Evolutionary conservation across 2,888 invertebrate species (phyloP), one percentile per base, ranked within the genome.

Genomic region (Amphiduros pacificus): DNA sequence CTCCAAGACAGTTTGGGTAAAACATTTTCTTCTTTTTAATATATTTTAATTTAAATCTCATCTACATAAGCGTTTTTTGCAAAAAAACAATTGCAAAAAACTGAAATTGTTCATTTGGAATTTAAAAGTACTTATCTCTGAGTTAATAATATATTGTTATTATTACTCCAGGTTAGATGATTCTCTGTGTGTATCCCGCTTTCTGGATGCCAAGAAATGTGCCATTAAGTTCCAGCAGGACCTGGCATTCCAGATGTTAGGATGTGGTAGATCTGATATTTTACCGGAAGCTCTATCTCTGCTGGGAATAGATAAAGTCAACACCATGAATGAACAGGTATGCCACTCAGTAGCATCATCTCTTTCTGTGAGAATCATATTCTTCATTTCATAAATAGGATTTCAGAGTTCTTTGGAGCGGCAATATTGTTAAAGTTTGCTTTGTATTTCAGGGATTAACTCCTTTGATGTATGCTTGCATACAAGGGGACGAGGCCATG

Each of bases 381-480:
- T 17, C 44, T 44, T 5, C 44, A 44, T 44, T 11, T 44, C 5
- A 5, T 9, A 44, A 44, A 4, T 9, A 44, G n/a, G 44, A 44
- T 4, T 20, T 5, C 22, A n/a, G 4, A 44, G n/a, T 5, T 5
- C n/a, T 11, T 44, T 44, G n/a, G 4, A 44, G 44, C 6, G 44
- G 4, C 9, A 36, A 36, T 36, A 36, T 11, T 36, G 11, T 11
- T 36, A 17, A 36, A 11, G 9, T 36, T 11, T 20, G 5, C 22
- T 44, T 44, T 44, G n/a, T 50, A 27, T 29, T 50, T 28, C 59
- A 69, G 4, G 93, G 93, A 0, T 86, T 93, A 61, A 91, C 92
- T 0, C 91, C 91, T 0, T 84, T 94, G 27, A 94, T 94, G 92
- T 85, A 92, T 66, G 91, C 93, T 0, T 89, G 90, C 54, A 86